Evolutionary conservation across 2,797 vertebrate species (phyloP).

Genomic region (Oreonectes daqikongensis): DNA sequence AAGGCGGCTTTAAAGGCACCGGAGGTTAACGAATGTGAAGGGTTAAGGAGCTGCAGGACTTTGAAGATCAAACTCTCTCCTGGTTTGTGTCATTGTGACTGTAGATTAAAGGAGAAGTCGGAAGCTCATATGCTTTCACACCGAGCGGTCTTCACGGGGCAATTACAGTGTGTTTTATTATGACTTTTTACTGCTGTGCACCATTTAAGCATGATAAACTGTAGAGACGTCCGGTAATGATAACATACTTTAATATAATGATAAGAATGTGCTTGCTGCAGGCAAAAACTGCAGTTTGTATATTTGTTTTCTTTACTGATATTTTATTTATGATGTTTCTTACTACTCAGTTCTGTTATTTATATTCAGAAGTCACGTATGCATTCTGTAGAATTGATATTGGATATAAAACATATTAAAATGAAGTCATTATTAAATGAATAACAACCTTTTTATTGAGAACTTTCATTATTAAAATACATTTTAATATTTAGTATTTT

Average conservation of each 20-base stretch:
- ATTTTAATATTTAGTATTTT: not conserved
- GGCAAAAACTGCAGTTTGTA: not conserved
- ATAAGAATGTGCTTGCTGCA: not conserved
- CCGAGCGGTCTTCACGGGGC: constrained; percentile 17
- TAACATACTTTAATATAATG: not conserved
- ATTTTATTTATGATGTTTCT: no score
- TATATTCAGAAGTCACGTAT: not conserved
- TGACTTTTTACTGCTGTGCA: constrained; percentile 29
- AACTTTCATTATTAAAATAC: no score
- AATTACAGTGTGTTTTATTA: constrained; percentile 37
- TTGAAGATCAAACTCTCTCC: constrained; percentile 39
- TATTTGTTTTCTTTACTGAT: not conserved
- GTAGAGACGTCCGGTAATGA: constrained; percentile 30
- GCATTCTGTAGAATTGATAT: not conserved
- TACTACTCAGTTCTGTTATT: no score
- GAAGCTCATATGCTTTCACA: constrained; percentile 40
- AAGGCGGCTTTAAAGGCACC: constrained; percentile 14
- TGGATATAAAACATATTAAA: not conserved
- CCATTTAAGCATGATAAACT: constrained; percentile 46
- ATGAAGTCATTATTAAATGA: not conserved
- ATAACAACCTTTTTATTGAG: no score
- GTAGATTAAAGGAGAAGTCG: constrained; percentile 50
- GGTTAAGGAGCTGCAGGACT: constrained; percentile 46
- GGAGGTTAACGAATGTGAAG: constrained; percentile 41
- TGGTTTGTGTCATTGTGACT: constrained; percentile 40